These are phyloP conservation scores for Amorpha juglandis DNA, from an alignment of 2,888 invertebrate species.

Conservation along the genomic window DNA sequence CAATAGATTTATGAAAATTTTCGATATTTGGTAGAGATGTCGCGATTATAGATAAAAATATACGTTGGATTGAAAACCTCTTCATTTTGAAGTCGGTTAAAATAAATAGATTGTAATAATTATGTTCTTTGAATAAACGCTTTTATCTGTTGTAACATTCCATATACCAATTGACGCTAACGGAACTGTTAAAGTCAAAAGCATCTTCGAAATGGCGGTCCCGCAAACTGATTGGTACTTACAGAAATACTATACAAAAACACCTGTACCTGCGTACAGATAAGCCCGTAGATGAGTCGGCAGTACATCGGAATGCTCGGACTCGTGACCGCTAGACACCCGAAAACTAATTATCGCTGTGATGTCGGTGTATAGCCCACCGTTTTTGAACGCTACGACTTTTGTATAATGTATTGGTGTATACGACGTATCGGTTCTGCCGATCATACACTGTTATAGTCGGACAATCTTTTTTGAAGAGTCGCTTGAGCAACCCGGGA, in stretches of 20 bases:
- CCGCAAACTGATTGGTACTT: conserved; percentile 56
- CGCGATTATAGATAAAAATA: no score
- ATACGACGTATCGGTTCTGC: conserved; percentile 1
- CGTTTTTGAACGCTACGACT: conserved; percentile 9
- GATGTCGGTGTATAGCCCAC: conserved; percentile 43
- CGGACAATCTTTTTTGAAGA: conserved; percentile 10
- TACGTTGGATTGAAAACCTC: no score
- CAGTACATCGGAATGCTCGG: conserved; percentile 65
- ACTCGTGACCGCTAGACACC: conserved; percentile 68
- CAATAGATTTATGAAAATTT: no score
- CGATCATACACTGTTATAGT: conserved; percentile 9
- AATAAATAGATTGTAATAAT: conserved; percentile 25
- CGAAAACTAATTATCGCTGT: conserved; percentile 71
- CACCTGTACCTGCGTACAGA: conserved; percentile 64
- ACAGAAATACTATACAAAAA: conserved; percentile 60
- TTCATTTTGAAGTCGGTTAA: not conserved
- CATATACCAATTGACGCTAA: conserved; percentile 41
- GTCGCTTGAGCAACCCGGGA: not conserved
- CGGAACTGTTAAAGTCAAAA: conserved; percentile 46
- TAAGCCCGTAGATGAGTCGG: conserved; percentile 68
- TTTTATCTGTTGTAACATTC: conserved; percentile 36
- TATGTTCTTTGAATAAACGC: conserved; percentile 24
- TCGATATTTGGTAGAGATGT: no score
- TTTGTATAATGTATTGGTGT: conserved; percentile 9
- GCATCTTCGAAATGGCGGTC: conserved; percentile 42